These are phyloP conservation scores for Pectinophora gossypiella DNA, from an alignment of 1,140 invertebrate species.

Conservation along the genomic window DNA sequence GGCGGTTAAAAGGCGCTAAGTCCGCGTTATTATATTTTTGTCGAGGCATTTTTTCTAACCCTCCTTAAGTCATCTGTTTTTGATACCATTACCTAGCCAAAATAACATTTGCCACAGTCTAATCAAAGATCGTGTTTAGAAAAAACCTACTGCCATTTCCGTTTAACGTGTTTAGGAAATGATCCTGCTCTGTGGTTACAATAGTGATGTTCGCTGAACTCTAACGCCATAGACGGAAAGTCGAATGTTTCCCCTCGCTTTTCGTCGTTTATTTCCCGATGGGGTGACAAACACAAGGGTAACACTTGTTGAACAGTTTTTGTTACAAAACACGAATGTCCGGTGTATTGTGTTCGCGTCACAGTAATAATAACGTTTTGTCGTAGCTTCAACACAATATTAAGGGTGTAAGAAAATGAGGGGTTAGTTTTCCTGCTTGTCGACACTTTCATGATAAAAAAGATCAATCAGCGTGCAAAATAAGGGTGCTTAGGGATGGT, in stretches of 20 bases:
- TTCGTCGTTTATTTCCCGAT: conserved; percentile 8
- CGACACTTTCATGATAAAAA: no score
- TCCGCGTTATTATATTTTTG: conserved; percentile 61
- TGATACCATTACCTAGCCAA: neutral
- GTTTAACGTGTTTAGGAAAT: neutral
- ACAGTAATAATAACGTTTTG: conserved; percentile 34
- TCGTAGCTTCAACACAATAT: no score
- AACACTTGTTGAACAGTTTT: conserved; percentile 54
- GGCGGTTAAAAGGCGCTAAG: conserved; percentile 67
- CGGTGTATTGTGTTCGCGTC: conserved; percentile 41
- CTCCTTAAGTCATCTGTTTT: conserved; percentile 21
- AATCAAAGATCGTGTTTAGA: neutral
- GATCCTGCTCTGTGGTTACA: neutral
- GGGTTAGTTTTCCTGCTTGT: no score
- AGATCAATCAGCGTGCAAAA: no score
- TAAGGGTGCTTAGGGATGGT: no score
- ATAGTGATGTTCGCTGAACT: neutral
- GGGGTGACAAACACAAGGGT: conserved; percentile 44
- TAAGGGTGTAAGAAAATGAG: no score
- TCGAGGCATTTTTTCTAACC: conserved; percentile 31
- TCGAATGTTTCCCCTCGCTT: conserved; percentile 20
- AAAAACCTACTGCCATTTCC: neutral
- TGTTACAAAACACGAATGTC: conserved; percentile 44
- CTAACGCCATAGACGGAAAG: neutral
- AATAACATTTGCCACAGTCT: neutral